Base-by-base conservation (phyloP, 1,140 invertebrate species). In the Samia ricini region DNA sequence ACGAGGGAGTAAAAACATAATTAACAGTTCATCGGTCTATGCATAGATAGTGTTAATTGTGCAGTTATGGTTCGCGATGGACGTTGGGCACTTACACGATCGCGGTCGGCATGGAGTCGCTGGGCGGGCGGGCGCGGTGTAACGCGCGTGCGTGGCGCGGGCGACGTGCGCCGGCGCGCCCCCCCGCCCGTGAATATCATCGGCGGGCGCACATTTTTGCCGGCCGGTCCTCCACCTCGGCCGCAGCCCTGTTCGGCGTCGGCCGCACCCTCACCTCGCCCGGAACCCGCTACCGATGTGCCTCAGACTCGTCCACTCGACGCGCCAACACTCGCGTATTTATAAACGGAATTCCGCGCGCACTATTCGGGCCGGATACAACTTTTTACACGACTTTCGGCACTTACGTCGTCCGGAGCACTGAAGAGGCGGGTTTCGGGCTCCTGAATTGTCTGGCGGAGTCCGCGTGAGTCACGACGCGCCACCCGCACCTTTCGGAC, bases 311-410 rank as follows among this genome's bases (percentile, higher is more conserved):
- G 26, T 26, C 22, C 21, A 19, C 26, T 21, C 26, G 23, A 49
- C 68, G 48, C 68, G 24, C 58, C 54, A 66, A 64, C 70, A 70
- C 68, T 72, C 72, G 74, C 77, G 79, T 89, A 89, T 89, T 89
- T 87, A 88, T 89, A 89, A 88, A 83, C 83, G 76, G 72, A 86
- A 89, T 87, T 79, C 87, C 83, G 75, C 77, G 66, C 76, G 72
- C 77, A 77, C 73, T 82, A 81, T 81, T 77, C 73, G 68, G 66
- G 79, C 78, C 83, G 84, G 85, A 89, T 87, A 88, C 84, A 83
- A 85, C 85, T 88, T 89, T 88, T 88, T 86, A 89, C 87, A 89
- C 87, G 87, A 87, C 83, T 88, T 84, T 86, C 85, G 67, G 83
- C 84, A 89, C 87, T 89, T 89, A 88, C 85, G 84, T 72, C 84